A percentile compares a stretch with the other conserved stretches of the same genome.
Evolutionary conservation across 2,888 invertebrate species (phyloP).

Genomic region (Alcis repandata): DNA sequence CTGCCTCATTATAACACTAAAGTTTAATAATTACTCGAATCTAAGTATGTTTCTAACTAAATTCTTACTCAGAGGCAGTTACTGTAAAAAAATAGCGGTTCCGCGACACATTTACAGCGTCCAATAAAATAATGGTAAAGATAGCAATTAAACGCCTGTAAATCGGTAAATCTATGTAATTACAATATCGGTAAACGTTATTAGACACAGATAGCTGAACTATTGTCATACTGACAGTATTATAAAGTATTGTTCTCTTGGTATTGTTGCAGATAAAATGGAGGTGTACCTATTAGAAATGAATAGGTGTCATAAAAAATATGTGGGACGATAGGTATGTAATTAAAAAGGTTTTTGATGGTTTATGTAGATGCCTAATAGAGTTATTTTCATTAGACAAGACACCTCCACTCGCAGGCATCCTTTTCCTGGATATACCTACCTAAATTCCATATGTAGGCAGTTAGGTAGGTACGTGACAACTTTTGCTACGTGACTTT

Average conservation of each 20-base stretch:
- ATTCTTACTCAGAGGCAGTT: conserved; percentile 26
- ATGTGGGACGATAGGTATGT: conserved; percentile 1
- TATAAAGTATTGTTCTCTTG: conserved; percentile 16
- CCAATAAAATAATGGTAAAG: conserved; percentile 38
- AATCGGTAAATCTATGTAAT: conserved; percentile 61
- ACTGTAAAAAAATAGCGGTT: conserved; percentile 34
- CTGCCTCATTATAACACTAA: conserved; percentile 5
- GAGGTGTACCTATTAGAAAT: neutral
- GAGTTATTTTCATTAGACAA: no score
- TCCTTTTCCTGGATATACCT: no score
- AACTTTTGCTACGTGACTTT: no score
- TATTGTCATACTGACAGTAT: conserved; percentile 22
- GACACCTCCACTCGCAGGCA: no score
- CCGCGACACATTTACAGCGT: conserved; percentile 27
- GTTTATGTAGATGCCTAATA: no score
- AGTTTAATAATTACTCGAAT: neutral
- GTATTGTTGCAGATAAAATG: conserved; percentile 11
- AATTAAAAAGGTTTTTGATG: neutral
- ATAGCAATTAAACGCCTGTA: conserved; percentile 64
- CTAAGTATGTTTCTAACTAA: neutral
- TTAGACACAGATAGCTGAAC: conserved; percentile 24
- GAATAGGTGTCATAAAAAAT: neutral
- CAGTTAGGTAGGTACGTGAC: no score
- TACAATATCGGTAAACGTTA: conserved; percentile 62
- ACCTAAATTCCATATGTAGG: no score